Percentiles rank a stretch among this genome's conserved stretches.
phyloP scores from a whole-genome alignment of 2,888 invertebrate species.

The Tanypteryx hageni region DNA sequence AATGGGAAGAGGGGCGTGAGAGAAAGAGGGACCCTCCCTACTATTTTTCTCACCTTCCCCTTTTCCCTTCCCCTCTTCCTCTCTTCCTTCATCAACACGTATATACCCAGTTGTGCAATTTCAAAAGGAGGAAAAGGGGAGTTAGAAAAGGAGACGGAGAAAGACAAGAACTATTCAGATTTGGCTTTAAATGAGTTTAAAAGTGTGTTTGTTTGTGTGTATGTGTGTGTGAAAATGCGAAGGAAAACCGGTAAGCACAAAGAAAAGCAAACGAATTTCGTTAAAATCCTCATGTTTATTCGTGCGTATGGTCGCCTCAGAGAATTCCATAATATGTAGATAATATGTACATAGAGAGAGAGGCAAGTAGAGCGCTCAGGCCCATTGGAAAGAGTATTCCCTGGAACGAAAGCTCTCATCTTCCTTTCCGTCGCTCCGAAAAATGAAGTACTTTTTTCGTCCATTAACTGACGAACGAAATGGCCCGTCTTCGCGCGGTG shows the following conservation, averaged over 20 bases:
- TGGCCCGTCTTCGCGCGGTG: neutral
- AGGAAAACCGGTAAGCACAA: neutral
- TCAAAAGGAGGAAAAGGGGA: neutral
- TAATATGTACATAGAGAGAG: neutral
- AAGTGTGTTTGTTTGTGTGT: neutral
- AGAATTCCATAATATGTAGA: neutral
- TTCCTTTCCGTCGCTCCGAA: neutral
- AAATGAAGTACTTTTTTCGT: neutral
- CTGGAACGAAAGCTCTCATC: neutral
- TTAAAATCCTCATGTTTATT: neutral
- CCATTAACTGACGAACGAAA: neutral
- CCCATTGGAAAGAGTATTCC: neutral
- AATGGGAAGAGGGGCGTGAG: neutral
- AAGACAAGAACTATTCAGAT: neutral
- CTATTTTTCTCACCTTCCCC: neutral
- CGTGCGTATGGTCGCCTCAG: neutral
- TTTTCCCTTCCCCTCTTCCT: neutral
- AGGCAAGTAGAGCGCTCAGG: neutral
- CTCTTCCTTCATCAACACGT: no score
- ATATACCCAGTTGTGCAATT: neutral
- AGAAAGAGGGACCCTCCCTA: neutral
- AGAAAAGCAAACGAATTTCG: constrained; percentile 9
- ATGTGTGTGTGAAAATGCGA: neutral
- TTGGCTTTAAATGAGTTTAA: no score
- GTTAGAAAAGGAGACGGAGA: neutral